Percentiles rank a stretch among this genome's conserved stretches.
Evolutionary conservation across 2,113 vertebrate species (phyloP).

Genomic region (Lepisosteus osseus): DNA sequence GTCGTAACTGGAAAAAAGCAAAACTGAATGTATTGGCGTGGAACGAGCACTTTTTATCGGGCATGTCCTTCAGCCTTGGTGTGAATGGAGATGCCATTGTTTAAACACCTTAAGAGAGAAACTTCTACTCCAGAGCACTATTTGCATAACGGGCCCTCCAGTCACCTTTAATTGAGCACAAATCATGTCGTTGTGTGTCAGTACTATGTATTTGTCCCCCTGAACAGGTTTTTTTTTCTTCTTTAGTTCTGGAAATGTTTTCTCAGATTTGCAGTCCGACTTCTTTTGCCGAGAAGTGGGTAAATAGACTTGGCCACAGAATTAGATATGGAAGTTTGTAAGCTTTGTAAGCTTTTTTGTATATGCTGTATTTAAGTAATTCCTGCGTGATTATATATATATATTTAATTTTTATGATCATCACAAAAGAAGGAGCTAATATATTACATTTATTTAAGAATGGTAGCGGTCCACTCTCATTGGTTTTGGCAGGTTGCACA

Average conservation of each 20-base stretch:
- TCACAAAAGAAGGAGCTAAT: slow-evolving; percentile 9
- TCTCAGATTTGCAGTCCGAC: background rate
- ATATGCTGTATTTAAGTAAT: slow-evolving; percentile 10
- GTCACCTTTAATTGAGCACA: no score
- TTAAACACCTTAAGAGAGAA: no score
- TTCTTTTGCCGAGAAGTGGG: background rate
- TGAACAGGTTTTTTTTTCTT: background rate
- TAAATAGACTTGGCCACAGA: background rate
- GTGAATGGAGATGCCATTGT: no score
- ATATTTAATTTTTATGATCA: background rate
- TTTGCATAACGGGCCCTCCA: no score
- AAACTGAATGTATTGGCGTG: no score
- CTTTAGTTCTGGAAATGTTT: background rate
- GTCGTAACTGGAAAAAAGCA: no score
- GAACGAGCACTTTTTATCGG: no score
- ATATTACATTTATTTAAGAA: slow-evolving; percentile 21
- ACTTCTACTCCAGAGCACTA: no score
- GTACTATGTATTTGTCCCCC: background rate
- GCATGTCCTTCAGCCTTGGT: no score
- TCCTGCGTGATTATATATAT: background rate
- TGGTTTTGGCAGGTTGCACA: slow-evolving; percentile 1
- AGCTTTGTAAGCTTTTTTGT: slow-evolving; percentile 25
- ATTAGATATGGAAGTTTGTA: background rate
- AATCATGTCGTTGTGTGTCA: no score
- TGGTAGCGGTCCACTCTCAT: background rate